Evolutionary conservation across 2,113 vertebrate genomes (phyloP), one percentile per base, ranked within the genome.

Genomic region (Actinemys pallida): DNA sequence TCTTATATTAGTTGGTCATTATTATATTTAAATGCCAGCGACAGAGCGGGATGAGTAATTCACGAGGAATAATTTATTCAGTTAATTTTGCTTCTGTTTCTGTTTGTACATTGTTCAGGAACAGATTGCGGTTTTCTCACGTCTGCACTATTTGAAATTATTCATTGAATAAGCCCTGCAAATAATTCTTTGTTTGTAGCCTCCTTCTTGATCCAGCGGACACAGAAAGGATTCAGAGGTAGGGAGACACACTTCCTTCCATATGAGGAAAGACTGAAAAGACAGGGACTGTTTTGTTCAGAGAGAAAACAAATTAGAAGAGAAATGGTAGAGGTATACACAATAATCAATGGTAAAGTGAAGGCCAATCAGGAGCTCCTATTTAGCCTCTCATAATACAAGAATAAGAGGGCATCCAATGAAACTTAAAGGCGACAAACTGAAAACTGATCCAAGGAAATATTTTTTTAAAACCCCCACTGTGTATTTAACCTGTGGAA

Each of bases 71-170:
- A 75, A 96, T 88, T 93, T 85, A 50, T 54, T 83, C 50, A 80
- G 92, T 94, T 84, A 92, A 54, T 92, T 94, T 94, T 94, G 84
- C 85, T 92, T 7, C 50, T 91, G 65, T n/a, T 69, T 35, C 65
- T n/a, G 39, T 75, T n/a, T 88, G 45, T 62, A 72, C 88, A 81
- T 62, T 92, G 52, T 82, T 93, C 91, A 52, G 85, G 25, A 85
- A 49, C 52, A 90, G 31, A 78, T 19, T 80, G 35, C 35, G 85
- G 91, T 94, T 75, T 47, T 84, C 76, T 89, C 50, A 84, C 69
- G 94, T 94, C 59, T 76, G 20, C 8, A 11, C 11, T 88, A 42
- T 54, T 94, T 79, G 35, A 91, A 95, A n/a, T 2, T 47, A 47
- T 87, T 90, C 56, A 91, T 78, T 52, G 96, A 88, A 94, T 25